Base-by-base conservation (phyloP, 1,140 invertebrate species). In the Ceratosolen fusciceps region DNA sequence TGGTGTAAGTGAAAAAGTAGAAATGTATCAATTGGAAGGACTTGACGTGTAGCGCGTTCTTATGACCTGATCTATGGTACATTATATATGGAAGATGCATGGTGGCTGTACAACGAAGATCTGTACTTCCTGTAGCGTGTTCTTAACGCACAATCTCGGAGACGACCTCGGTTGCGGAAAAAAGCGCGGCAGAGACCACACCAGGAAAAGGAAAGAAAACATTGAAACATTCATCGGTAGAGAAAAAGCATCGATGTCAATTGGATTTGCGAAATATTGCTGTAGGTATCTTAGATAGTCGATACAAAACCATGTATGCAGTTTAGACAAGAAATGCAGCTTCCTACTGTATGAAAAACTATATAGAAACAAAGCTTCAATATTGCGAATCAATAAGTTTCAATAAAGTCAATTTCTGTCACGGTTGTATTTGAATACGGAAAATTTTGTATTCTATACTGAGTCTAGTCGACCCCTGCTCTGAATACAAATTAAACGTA, bases 321-420 rank as follows among this genome's bases (percentile, higher is more conserved):
- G 56, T 10, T 54, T 19, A 43, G 12, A 47, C 68, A 52, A 52
- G 43, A 52, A 52, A 8, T 24, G 4, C 24, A 2, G 0, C 31
- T 31, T 43, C 24, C 29, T 47, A 14, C 21, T 29, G 26, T 60
- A 47, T 37, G n/a, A 9, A n/a, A 19, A 34, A 8, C 34, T 26
- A 62, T 19, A 58, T 58, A 74, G 24, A 73, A 79, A 56, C 29
- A 70, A 74, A 54, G 65, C 73, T 68, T 88, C 88, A 90, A 90
- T 90, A 90, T 90, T 89, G 88, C 85, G 85, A 88, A 90, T 90
- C 89, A 87, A 90, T 90, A 90, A 90, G 89, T 88, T 87, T 89
- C 88, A 90, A 90, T 90, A 90, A 89, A 90, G 89, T 90, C 89
- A 90, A 90, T 90, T 90, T 90, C 88, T 89, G 89, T 90, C 88